phyloP scores from a whole-genome alignment of 2,797 vertebrate species.

The Acipenser oxyrinchus region DNA sequence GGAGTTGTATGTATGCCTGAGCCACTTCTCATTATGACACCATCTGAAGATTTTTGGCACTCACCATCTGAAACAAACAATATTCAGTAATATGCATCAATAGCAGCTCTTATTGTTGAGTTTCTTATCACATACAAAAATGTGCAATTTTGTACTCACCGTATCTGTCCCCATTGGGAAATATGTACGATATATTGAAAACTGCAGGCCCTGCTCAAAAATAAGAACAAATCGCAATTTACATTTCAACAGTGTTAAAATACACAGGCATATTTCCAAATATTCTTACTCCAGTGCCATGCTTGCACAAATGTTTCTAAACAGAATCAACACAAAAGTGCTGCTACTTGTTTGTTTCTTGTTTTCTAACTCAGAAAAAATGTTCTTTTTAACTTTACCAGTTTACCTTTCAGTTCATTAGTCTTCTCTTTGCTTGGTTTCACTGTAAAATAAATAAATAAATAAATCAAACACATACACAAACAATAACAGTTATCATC shows the following conservation, averaged over 20 bases:
- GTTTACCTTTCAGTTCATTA: slow-evolving; percentile 4
- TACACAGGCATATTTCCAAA: too few relatives aligned
- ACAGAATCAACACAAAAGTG: too few relatives aligned
- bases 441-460: not conserved
- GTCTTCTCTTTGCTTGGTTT: slow-evolving; percentile 2
- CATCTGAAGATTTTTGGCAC: slow-evolving; percentile 47
- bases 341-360: too few relatives aligned
- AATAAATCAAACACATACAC: not conserved
- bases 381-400: too few relatives aligned
- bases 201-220: slow-evolving; percentile 38
- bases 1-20: slow-evolving; percentile 57
- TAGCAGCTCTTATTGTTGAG: not conserved
- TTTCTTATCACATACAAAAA: slow-evolving; percentile 5
- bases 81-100: not conserved
- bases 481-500: not conserved
- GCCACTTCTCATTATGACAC: slow-evolving; percentile 55
- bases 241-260: too few relatives aligned
- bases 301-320: too few relatives aligned
- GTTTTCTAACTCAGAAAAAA: too few relatives aligned
- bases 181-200: slow-evolving; percentile 51
- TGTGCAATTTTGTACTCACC: slow-evolving; percentile 43
- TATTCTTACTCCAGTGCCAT: too few relatives aligned
- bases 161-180: slow-evolving; percentile 69
- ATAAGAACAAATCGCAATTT: not conserved
- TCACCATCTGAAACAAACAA: slow-evolving; percentile 54